Evolutionary conservation across 2,888 invertebrate species (phyloP), one percentile per base, ranked within the genome.

Genomic region (Lamproptera curius): DNA sequence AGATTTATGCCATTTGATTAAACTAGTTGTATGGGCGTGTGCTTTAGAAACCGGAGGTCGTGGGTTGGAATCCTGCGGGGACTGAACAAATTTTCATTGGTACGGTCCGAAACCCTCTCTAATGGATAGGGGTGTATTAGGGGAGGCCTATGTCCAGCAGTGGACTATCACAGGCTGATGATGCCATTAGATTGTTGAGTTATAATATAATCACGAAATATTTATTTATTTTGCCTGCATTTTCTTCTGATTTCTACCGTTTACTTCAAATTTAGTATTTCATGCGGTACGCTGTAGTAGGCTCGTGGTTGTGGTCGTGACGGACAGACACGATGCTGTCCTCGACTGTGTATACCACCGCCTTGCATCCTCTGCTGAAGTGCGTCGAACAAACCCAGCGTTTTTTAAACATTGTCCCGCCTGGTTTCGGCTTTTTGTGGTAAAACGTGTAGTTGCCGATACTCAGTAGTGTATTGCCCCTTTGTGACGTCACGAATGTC

Each of bases 341-440:
- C 0, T 60, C 55, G 0, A 62, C 4, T 0, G 65, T 70, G 44
- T 62, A 52, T 3, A 67, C 46, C n/a, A 53, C 51, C 2, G 69
- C 69, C 42, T 51, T 59, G 41, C 71, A 70, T 0, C 61, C 58
- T 17, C 52, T 54, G 20, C 51, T 43, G 40, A 54, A 52, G 49
- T 67, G 55, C 1, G 65, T 61, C 0, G 63, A 62, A 23, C 67
- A 67, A 0, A 53, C 43, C 71, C 71, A 73, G 45, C 71, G 60
- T 34, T 60, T 68, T 42, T 67, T 70, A 4, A 54, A 0, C 1
- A 35, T 26, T 13, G 33, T 23, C 10, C 16, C 0, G 0, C 42
- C 35, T 3, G 23, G 11, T 23, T 33, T 44, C 5, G 34, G 35
- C 23, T 52, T 59, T 37, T 61, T 57, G 39, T 59, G 34, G 46